Base-by-base conservation (phyloP, 2,113 vertebrate genomes). In the Connochaetes taurinus region DNA sequence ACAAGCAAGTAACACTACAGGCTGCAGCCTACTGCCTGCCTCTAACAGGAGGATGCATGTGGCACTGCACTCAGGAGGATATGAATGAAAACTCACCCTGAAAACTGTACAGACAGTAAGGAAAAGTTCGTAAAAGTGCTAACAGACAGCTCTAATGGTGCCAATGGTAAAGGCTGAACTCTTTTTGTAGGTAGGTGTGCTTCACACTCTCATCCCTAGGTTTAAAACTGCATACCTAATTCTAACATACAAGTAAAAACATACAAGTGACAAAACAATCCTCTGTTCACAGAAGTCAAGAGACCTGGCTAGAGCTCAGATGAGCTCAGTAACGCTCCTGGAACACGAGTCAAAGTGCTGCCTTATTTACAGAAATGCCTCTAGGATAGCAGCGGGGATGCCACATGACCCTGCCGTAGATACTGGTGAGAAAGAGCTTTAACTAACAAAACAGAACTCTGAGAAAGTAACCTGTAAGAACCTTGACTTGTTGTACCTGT, bases 231-330 rank as follows among this genome's bases (percentile, higher is more conserved):
- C 58, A 47, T 76, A 92, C 17, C 29, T 67, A 84, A 43, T 47
- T 92, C 74, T 83, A 90, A 78, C 1, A 88, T 7, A 84, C 64
- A 94, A 91, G 86, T 84, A 84, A 94, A 97, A 88, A 58, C 67
- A 17, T 15, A 62, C 29, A 62, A 62, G 29, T 16, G 6, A 62
- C 33, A 62, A 14, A 62, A 62, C 60, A 89, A 78, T 55, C 87
- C 16, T 71, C 82, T 78, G 25, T 64, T 89, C 86, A 90, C 21
- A 78, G 67, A 90, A 67, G 31, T 60, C 29, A 90, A 90, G 50
- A 96, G 27, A 92, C 25, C 25, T 45, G 7, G 33, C 55, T 71
- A 92, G 53, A 78, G 2, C 15, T 90, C 3, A 5, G 27, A 8
- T 57, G 40, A 89, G 57, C 74, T 95, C 96, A 89, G 47, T 33